These are phyloP conservation scores for Neomicropteryx cornuta DNA, from an alignment of 1,140 invertebrate species.

Conservation along the genomic window DNA sequence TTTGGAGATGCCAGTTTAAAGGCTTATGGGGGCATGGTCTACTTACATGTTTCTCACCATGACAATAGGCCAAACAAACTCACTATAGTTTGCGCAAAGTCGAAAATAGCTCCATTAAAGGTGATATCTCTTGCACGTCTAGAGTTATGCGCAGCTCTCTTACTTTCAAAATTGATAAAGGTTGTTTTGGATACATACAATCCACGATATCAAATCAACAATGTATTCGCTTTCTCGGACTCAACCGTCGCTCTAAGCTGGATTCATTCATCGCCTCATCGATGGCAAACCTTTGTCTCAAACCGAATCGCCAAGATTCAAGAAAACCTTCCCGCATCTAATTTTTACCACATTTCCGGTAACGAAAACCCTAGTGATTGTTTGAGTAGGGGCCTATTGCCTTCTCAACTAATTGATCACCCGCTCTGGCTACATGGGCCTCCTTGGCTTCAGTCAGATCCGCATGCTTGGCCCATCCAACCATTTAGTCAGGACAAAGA, in stretches of 20 bases:
- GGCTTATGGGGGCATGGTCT: too few relatives aligned
- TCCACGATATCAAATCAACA: conserved; percentile 11
- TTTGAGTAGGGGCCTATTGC: conserved; percentile 15
- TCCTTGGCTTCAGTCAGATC: conserved; percentile 1
- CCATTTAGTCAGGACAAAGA: not conserved
- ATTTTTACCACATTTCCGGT: conserved; percentile 20
- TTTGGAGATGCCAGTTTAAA: too few relatives aligned
- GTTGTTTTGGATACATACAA: conserved; percentile 12
- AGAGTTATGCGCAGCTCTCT: too few relatives aligned
- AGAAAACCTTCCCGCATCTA: conserved; percentile 5
- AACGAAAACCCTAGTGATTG: conserved; percentile 19
- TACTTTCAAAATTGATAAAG: conserved; percentile 14
- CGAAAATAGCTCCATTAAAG: too few relatives aligned
- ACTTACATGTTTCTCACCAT: too few relatives aligned
- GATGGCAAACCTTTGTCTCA: conserved; percentile 28
- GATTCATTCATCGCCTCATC: conserved; percentile 17
- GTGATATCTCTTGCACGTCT: too few relatives aligned
- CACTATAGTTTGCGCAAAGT: too few relatives aligned
- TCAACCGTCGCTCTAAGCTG: conserved; percentile 23
- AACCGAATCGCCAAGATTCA: conserved; percentile 28
- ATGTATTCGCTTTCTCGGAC: conserved; percentile 15
- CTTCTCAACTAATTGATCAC: conserved; percentile 13
- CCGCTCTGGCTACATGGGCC: conserved; percentile 14
- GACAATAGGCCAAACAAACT: too few relatives aligned
- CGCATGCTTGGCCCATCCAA: conserved; percentile 3